These are phyloP conservation scores for Drosophila equinoxialis DNA, from an alignment of 1,140 invertebrate genomes.

Conservation along the genomic window DNA sequence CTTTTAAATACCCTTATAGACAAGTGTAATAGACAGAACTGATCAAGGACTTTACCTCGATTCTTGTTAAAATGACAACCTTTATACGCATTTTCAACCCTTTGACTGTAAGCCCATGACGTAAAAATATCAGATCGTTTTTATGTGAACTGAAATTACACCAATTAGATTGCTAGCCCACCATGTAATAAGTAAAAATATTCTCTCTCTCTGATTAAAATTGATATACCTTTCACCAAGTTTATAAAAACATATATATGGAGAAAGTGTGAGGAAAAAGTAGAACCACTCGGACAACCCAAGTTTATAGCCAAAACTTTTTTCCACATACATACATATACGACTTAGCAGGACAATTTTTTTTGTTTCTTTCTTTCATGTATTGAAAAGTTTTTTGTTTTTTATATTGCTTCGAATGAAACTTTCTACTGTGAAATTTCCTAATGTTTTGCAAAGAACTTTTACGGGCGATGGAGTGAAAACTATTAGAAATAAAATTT, in stretches of 20 bases:
- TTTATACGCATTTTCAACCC: too few species aligned
- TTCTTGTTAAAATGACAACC: too few species aligned
- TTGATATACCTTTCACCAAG: background rate
- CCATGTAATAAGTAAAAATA: too few species aligned
- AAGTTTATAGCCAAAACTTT: conserved; percentile 68
- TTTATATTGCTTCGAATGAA: conserved; percentile 42
- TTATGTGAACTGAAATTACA: too few species aligned
- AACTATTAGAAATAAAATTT: conserved; percentile 2
- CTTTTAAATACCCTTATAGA: too few species aligned
- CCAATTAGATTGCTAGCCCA: too few species aligned
- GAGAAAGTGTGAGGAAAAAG: conserved; percentile 23
- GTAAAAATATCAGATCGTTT: too few species aligned
- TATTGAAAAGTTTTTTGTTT: conserved; percentile 63
- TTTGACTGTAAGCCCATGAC: too few species aligned
- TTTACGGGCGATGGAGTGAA: conserved; percentile 2
- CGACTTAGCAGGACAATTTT: conserved; percentile 56
- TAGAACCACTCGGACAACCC: conserved; percentile 63
- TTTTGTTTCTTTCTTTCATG: conserved; percentile 30
- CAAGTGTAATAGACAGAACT: too few species aligned
- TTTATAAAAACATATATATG: background rate
- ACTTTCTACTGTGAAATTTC: conserved; percentile 41
- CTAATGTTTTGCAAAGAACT: conserved; percentile 48
- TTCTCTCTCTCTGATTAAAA: background rate
- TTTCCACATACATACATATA: conserved; percentile 35
- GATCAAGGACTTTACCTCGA: too few species aligned